Base-by-base conservation (phyloP, 2,113 vertebrate species). In the Tachycineta bicolor region DNA sequence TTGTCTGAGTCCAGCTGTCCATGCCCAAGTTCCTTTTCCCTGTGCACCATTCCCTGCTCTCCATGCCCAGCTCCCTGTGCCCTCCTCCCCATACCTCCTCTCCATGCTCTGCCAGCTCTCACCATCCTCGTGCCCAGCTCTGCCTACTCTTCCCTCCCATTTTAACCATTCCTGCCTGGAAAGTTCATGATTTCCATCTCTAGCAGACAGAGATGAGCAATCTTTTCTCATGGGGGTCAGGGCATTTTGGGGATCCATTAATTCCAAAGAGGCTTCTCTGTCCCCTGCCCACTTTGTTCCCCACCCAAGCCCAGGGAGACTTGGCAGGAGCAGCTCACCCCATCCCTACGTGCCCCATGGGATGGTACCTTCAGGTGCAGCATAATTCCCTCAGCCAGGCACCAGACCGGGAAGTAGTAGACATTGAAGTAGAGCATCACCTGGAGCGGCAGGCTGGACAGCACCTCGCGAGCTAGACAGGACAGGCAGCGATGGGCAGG, bases 371-470 rank as follows among this genome's bases (percentile, higher is more conserved):
- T 99, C 34, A 98, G 94, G 37, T 99, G 97, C 91, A 99, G 80
- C 98, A 98, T 98, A 73, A 97, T 75, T 17, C 98, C 97, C 63
- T 98, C 98, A 3, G 98, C 98, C 91, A 98, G 75, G 97, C 97
- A 98, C 99, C 99, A 99, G 31, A 98, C 98, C 0, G 98, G 98
- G 52, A 98, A 98, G 94, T 97, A 99, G 94, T 97, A 98, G 90
- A 87, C 89, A 10, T 98, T 99, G 97, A 99, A 99, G 95, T 98
- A 99, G 21, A 99, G 97, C 67, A 98, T 94, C 98, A 99, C 98
- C 97, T 99, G 98, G 29, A 99, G 98, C 7, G 98, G 98, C n/a
- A 99, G 98, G 87, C 98, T 97, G 81, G 98, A 97, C 53, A 98
- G 97, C 78, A 98, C 81, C 87, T 98, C 96, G 0, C 96, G 97